Conservation (phyloP, 64 coral and sea anemone species). For the Pachyseris speciosa region DNA sequence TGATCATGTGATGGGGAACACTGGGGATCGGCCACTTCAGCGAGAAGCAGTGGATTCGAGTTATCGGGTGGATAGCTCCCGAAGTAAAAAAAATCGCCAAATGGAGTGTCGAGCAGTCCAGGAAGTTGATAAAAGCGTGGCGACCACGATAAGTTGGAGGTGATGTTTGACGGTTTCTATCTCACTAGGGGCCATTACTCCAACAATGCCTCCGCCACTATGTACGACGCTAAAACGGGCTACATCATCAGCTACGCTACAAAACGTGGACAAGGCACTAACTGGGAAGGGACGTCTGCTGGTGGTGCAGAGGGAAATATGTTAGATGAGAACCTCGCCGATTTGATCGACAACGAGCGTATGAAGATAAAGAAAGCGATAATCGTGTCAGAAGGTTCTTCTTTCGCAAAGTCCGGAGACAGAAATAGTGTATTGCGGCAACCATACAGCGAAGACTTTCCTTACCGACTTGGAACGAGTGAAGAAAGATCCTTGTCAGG, state of each 20-base stretch:
- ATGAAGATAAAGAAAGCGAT: constrained; percentile 7
- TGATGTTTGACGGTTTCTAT: constrained; percentile 62
- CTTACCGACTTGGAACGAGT: constrained; percentile 19
- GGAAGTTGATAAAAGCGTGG: background rate
- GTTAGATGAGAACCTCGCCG: constrained; percentile 47
- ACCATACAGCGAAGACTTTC: constrained; percentile 51
- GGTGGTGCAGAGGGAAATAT: constrained; percentile 49
- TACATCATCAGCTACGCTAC: constrained; percentile 22
- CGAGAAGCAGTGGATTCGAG: constrained; percentile 12
- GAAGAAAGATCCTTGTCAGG: constrained; percentile 21
- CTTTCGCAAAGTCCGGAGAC: constrained; percentile 40
- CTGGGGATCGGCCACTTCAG: constrained; percentile 13
- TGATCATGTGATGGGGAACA: background rate
- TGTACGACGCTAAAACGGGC: constrained; percentile 30
- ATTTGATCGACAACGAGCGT: background rate
- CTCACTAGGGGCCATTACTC: constrained; percentile 50
- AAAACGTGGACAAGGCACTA: constrained; percentile 7
- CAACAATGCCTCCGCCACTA: constrained; percentile 50
- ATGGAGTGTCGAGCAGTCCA: constrained; percentile 44
- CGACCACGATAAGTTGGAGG: constrained; percentile 1
- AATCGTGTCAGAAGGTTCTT: constrained; percentile 23
- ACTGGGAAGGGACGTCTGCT: constrained; percentile 31
- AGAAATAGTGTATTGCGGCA: constrained; percentile 49
- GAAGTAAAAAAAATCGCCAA: constrained; percentile 25
- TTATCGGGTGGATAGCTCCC: constrained; percentile 19